Evolutionary conservation across 2,888 invertebrate species (phyloP), one percentile per base, ranked within the genome.

Genomic region (Pyrocoelia pectoralis): DNA sequence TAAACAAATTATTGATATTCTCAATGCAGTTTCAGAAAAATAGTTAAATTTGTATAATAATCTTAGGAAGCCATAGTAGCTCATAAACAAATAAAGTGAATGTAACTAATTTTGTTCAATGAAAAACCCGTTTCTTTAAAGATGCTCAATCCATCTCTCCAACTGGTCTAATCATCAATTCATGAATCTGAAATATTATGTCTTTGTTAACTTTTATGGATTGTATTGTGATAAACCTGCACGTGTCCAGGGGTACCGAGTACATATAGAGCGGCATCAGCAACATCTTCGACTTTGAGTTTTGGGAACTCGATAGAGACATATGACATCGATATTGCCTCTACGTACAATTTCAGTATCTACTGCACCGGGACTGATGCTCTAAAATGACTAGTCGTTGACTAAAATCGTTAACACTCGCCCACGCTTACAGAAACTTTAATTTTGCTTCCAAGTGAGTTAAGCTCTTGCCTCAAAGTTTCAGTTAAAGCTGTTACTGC

Each of bases 401-500:
- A n/a, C 5, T 2, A 38, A 38, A 38, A 38, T 8, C 12, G 38
- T 3, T 38, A 2, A 70, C n/a, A n/a, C n/a, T n/a, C n/a, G n/a
- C n/a, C n/a, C n/a, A n/a, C n/a, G n/a, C n/a, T n/a, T n/a, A n/a
- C n/a, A n/a, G n/a, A n/a, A n/a, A n/a, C n/a, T n/a, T n/a, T n/a
- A n/a, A n/a, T n/a, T n/a, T n/a, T n/a, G n/a, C n/a, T n/a, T n/a
- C n/a, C n/a, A n/a, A 71, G 71, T 54, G 46, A 12, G 48, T 76
- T 74, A 10, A 84, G 76, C 65, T 85, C 84, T 58, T 79, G 77
- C 10, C 83, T 76, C 10, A 84, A 71, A 9, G 83, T 84, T 63
- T 83, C 82, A 0, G 82, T 79, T 4, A 84, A 67, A 1, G 82
- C 82, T 1, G 79, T 78, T 1, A 84, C 79, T 1, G 83, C 82